Evolutionary conservation across 2,113 vertebrate species (phyloP), one percentile per base, ranked within the genome.

Genomic region (Marmota monax): DNA sequence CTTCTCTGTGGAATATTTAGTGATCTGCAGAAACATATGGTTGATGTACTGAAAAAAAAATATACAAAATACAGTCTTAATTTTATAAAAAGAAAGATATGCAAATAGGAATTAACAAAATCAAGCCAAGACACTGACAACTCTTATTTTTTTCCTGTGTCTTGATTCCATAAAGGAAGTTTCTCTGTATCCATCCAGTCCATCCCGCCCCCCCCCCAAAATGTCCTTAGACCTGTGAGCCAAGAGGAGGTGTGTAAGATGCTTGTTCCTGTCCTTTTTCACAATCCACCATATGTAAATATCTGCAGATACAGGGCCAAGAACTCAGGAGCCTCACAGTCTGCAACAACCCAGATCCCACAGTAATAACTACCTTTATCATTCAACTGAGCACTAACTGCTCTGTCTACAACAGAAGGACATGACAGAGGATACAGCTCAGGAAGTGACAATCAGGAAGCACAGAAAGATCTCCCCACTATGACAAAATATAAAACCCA

Each of bases 41-140:
- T 84, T 84, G 94, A 39, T 72, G 20, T 84, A 88, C 32, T 92
- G 5, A 85, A 74, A 45, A 74, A 45, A 42, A 95, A 23, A 92
- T 14, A 85, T 25, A 53, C 39, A 61, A 14, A 70, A 80, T 56
- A 61, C 20, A 58, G 20, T 70, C 17, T 37, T 73, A 63, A 70
- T 89, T 84, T 88, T 79, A 80, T 13, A 83, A 65, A 79, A 94
- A 39, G 20, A 73, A 74, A 65, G 22, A 93, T 42, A 14, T 61
- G 27, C 22, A 34, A 85, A 88, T 0, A 76, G 14, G 23, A 88
- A 88, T 73, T 83, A 91, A 82, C 14, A 65, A 88, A 96, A 88
- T 84, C 10, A 32, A 93, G n/a, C 3, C 51, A 91, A 86, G n/a
- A 92, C 32, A 63, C 20, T 34, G 58, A 1, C 29, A 92, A 84